Conservation (phyloP, 1,140 invertebrate species). For the Telenomus remus region DNA sequence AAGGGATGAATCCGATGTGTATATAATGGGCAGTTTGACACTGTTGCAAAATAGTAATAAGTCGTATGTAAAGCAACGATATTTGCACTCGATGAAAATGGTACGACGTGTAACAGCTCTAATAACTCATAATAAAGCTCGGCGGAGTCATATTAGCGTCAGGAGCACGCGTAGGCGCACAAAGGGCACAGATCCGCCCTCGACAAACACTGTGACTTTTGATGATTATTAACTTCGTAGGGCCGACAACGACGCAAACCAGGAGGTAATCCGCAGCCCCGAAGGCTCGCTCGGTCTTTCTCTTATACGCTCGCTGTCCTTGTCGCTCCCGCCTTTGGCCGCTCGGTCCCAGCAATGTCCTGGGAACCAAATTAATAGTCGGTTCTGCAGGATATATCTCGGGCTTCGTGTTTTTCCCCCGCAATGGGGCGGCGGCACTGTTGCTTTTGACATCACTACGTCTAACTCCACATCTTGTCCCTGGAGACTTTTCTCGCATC, state of each 20-base stretch:
- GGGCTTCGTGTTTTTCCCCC: constrained; percentile 64
- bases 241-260: constrained; percentile 62
- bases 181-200: constrained; percentile 72
- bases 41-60: constrained; percentile 47
- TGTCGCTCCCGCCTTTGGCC: constrained; percentile 45
- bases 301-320: constrained; percentile 43
- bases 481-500: constrained; percentile 37
- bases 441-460: constrained; percentile 59
- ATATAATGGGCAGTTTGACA: background rate
- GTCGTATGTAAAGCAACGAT: constrained; percentile 38
- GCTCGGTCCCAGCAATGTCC: constrained; percentile 56
- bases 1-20: too few relatives aligned
- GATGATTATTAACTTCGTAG: constrained; percentile 76
- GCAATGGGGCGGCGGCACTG: constrained; percentile 35
- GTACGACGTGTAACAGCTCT: constrained; percentile 71
- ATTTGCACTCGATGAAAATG: constrained; percentile 66
- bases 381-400: constrained; percentile 70
- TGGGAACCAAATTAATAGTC: constrained; percentile 76
- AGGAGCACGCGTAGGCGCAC: constrained; percentile 73
- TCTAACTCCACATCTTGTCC: constrained; percentile 35
- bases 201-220: constrained; percentile 76
- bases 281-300: constrained; percentile 64
- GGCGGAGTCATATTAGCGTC: constrained; percentile 75
- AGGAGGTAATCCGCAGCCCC: constrained; percentile 73
- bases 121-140: constrained; percentile 75